Percentiles rank a stretch among this genome's conserved stretches.
Conservation (phyloP, 2,888 invertebrate species). For the Neria commutata region DNA sequence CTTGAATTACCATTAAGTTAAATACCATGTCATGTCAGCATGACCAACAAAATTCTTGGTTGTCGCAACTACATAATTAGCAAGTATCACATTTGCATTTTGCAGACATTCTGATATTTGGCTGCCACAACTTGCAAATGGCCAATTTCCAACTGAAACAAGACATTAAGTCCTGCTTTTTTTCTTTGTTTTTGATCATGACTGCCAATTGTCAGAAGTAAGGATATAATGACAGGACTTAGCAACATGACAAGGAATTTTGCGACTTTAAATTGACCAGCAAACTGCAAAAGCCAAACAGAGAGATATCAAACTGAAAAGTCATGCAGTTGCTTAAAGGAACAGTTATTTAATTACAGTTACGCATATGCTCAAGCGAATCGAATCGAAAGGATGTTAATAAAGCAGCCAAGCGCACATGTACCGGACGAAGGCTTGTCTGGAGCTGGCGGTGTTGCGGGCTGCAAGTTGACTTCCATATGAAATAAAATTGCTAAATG, state of each 20-base stretch:
- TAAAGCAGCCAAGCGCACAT: not conserved
- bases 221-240: not conserved
- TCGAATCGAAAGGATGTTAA: not conserved
- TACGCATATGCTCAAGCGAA: not conserved
- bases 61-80: too few relatives aligned
- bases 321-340: not conserved
- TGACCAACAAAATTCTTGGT: too few relatives aligned
- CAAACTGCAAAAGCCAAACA: not conserved
- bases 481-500: not conserved
- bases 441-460: too few relatives aligned
- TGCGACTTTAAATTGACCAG: not conserved
- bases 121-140: not conserved
- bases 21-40: too few relatives aligned
- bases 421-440: not conserved
- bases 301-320: not conserved
- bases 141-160: not conserved
- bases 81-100: not conserved
- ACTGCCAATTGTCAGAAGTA: not conserved
- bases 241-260: not conserved
- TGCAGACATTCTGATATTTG: not conserved
- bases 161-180: not conserved
- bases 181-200: not conserved
- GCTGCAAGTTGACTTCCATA: too few relatives aligned
- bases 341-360: not conserved
- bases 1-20: too few relatives aligned